Percentiles rank a stretch among this genome's conserved stretches.
phyloP scores from a whole-genome alignment of 37 sponge, comb jelly and placozoan genomes.

The Bolinopsis microptera region DNA sequence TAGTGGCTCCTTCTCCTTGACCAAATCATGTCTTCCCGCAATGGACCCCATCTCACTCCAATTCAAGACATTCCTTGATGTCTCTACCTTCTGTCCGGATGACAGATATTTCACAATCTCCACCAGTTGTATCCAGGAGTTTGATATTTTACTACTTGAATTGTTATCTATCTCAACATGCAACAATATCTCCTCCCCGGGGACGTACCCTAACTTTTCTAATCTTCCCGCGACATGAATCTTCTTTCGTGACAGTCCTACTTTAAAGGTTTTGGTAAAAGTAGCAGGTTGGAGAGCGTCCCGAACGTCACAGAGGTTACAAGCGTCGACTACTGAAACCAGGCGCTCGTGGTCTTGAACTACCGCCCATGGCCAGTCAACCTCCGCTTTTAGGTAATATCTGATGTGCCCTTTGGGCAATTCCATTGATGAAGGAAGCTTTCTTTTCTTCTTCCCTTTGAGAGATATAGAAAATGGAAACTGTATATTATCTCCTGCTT shows the following conservation, averaged over 20 bases:
- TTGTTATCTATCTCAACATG: not conserved
- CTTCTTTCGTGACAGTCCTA: not conserved
- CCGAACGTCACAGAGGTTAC: not conserved
- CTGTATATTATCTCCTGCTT: not conserved
- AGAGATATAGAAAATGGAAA: not conserved
- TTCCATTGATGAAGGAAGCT: slow-evolving; percentile 24
- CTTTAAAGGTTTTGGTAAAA: not conserved
- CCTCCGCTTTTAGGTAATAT: not conserved
- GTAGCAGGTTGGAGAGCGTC: not conserved
- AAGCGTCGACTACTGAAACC: not conserved
- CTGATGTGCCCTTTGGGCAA: not conserved
- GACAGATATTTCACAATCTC: not conserved
- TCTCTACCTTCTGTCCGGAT: not conserved
- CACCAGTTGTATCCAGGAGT: not conserved
- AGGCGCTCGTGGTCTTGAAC: not conserved
- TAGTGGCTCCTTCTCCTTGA: not conserved
- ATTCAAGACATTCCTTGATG: not conserved
- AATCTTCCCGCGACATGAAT: not conserved
- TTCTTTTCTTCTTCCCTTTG: not conserved
- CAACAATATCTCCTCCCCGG: not conserved
- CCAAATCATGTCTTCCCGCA: not conserved
- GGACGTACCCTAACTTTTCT: slow-evolving; percentile 4
- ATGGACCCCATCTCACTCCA: not conserved
- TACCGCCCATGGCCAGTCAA: slow-evolving; percentile 15
- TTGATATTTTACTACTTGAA: not conserved